These are phyloP conservation scores for Bombus confusus DNA, from an alignment of 1,140 invertebrate species.

Conservation along the genomic window DNA sequence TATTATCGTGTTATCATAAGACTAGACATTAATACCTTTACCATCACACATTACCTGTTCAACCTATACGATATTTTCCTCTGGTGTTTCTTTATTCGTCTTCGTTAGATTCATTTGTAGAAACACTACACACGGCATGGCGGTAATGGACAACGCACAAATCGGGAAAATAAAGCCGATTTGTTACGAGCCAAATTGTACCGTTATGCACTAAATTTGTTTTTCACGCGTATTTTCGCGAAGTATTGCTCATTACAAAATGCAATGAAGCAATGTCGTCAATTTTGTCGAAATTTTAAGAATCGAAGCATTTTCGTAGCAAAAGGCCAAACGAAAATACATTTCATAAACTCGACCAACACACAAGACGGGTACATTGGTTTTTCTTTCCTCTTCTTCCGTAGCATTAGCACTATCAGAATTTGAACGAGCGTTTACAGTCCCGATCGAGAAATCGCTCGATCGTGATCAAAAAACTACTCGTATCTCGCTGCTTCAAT, in stretches of 20 bases:
- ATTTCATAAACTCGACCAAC: constrained; percentile 43
- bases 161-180: not conserved
- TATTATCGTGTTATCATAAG: not conserved
- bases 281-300: too few relatives aligned
- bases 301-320: constrained; percentile 1
- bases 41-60: not conserved
- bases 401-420: not conserved
- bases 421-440: not conserved
- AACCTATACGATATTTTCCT: not conserved
- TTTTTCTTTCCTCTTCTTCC: constrained; percentile 37
- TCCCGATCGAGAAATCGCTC: constrained; percentile 78
- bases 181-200: not conserved
- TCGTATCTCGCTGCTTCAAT: constrained; percentile 14
- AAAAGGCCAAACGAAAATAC: constrained; percentile 52
- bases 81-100: not conserved
- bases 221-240: not conserved
- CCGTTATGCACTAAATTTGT: not conserved
- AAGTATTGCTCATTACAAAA: not conserved
- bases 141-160: not conserved
- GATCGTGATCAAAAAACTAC: constrained; percentile 63
- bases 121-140: not conserved
- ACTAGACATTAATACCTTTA: not conserved
- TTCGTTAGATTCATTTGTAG: not conserved
- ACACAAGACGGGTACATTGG: constrained; percentile 62
- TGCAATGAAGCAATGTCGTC: not conserved